phyloP scores from a whole-genome alignment of 1,140 invertebrate genomes.

The Cydia amplana region DNA sequence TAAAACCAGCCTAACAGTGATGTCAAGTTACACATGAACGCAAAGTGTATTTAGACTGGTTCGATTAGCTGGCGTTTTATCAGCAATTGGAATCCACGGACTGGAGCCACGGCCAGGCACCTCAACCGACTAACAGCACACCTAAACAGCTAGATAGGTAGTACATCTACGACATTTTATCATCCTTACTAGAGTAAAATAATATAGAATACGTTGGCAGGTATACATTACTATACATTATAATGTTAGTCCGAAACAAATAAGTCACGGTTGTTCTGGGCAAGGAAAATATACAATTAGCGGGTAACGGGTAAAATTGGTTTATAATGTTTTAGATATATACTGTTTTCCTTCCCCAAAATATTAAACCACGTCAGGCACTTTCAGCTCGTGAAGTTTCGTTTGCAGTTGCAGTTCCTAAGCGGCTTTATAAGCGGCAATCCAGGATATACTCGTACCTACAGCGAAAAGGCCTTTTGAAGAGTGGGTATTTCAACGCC shows the following conservation, averaged over 20 bases:
- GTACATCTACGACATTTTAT: background rate
- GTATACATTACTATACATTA: too few species aligned
- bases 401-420: constrained; percentile 31
- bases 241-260: too few species aligned
- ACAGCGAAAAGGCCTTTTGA: constrained; percentile 27
- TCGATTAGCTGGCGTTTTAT: background rate
- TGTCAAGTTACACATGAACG: background rate
- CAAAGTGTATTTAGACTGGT: background rate
- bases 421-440: constrained; percentile 30
- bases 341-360: background rate
- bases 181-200: too few species aligned
- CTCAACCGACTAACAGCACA: background rate
- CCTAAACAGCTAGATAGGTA: background rate
- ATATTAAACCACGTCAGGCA: background rate
- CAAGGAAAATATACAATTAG: too few species aligned
- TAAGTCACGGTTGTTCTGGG: too few species aligned
- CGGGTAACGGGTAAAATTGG: background rate
- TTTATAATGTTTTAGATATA: background rate
- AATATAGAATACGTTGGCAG: too few species aligned
- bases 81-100: background rate
- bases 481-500: constrained; percentile 6
- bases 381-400: constrained; percentile 5
- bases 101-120: background rate
- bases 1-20: background rate
- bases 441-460: constrained; percentile 23